phyloP scores from a whole-genome alignment of 92 coral and sea anemone species.

The Montipora capitata region DNA sequence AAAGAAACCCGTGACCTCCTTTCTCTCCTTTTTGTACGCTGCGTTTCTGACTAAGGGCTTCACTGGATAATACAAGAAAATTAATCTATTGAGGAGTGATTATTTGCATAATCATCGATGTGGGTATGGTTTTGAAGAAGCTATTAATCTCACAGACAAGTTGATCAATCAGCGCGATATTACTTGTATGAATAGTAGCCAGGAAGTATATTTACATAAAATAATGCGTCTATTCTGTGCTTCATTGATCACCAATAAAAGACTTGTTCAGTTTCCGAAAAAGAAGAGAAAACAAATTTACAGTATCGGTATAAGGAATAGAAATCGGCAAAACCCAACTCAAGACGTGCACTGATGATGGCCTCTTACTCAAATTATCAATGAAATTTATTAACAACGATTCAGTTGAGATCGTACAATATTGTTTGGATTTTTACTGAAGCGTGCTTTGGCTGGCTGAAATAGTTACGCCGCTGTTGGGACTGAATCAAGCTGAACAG shows the following conservation, averaged over 20 bases:
- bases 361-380: constrained; percentile 21
- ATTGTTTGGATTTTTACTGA: background rate
- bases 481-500: background rate
- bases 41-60: background rate
- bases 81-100: constrained; percentile 43
- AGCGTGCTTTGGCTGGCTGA: background rate
- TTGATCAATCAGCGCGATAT: constrained; percentile 59
- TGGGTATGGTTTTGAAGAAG: constrained; percentile 42
- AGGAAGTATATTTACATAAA: constrained; percentile 51
- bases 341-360: background rate
- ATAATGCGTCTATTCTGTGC: constrained; percentile 11
- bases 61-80: constrained; percentile 47
- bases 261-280: background rate
- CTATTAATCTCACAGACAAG: constrained; percentile 53
- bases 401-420: background rate
- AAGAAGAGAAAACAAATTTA: constrained; percentile 13
- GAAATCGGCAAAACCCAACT: background rate
- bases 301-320: background rate
- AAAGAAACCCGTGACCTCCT: background rate
- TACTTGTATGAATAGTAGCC: constrained; percentile 30
- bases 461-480: no score
- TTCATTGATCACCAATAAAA: constrained; percentile 35
- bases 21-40: constrained; percentile 13
- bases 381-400: background rate
- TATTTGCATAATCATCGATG: constrained; percentile 59